Conservation (phyloP, 2,113 vertebrate species). For the Myotis yumanensis region DNA sequence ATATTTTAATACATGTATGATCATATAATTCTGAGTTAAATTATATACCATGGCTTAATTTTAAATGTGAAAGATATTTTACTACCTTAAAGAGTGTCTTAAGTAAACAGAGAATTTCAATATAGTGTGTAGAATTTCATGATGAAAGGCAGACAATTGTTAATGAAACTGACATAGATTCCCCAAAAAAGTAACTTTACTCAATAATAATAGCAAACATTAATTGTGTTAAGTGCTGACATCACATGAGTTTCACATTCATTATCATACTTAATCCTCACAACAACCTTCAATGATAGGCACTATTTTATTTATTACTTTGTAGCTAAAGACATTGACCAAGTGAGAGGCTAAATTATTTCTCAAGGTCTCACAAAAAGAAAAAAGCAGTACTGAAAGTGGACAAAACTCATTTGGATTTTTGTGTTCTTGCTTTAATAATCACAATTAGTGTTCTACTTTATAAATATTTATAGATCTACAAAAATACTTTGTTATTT, state of each 20-base stretch:
- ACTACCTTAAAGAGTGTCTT: neutral
- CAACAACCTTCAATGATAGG: neutral
- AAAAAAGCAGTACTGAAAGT: neutral
- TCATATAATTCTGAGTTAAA: neutral
- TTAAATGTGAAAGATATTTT: neutral
- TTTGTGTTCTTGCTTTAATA: neutral
- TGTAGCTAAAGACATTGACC: neutral
- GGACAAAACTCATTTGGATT: neutral
- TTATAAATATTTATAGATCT: constrained; percentile 16
- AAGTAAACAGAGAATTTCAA: neutral
- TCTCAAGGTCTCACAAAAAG: neutral
- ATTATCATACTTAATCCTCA: neutral
- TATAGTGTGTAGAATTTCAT: neutral
- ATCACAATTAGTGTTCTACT: neutral
- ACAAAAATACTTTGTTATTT: neutral
- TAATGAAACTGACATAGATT: neutral
- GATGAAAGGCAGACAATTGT: neutral
- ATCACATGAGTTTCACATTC: neutral
- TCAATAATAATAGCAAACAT: neutral
- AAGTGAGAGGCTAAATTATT: neutral
- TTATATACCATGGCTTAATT: neutral
- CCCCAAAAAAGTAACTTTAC: neutral
- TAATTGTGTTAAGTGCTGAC: neutral
- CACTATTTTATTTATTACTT: neutral
- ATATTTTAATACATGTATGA: neutral